phyloP scores from a whole-genome alignment of 2,888 invertebrate species.

The Tethea ocularis region DNA sequence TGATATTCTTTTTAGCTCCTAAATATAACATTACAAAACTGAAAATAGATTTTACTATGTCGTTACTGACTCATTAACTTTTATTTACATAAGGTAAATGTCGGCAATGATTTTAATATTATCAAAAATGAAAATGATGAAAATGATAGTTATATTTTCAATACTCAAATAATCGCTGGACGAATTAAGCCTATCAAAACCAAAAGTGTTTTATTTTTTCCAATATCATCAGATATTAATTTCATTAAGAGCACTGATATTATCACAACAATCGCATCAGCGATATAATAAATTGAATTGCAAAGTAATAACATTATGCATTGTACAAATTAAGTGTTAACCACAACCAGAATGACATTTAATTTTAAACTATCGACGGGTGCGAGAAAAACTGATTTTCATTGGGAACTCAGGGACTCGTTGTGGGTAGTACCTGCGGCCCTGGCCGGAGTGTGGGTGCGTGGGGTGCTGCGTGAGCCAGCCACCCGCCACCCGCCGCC shows the following conservation, averaged over 20 bases:
- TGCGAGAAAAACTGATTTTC: slow-evolving; percentile 76
- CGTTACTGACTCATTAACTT: background rate
- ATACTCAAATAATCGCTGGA: slow-evolving; percentile 33
- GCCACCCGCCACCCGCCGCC: slow-evolving; percentile 31
- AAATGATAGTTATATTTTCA: slow-evolving; percentile 21
- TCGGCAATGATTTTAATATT: background rate
- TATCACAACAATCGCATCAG: slow-evolving; percentile 71
- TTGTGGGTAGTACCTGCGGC: slow-evolving; percentile 35
- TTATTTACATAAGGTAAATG: background rate
- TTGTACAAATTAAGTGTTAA: slow-evolving; percentile 78
- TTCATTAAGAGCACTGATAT: slow-evolving; percentile 74
- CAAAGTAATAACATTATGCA: slow-evolving; percentile 75
- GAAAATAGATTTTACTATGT: background rate
- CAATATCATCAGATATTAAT: slow-evolving; percentile 67
- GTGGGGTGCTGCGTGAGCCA: slow-evolving; percentile 33
- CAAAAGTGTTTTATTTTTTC: slow-evolving; percentile 47
- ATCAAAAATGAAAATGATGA: slow-evolving; percentile 11
- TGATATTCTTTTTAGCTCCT: background rate
- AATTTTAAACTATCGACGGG: slow-evolving; percentile 78
- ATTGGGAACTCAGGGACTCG: slow-evolving; percentile 46
- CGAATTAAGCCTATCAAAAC: slow-evolving; percentile 38
- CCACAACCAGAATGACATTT: slow-evolving; percentile 79
- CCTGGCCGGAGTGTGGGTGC: slow-evolving; percentile 50
- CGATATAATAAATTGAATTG: slow-evolving; percentile 78
- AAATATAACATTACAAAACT: background rate